Conservation (phyloP, 2,113 vertebrate species). For the Pyxicephalus adspersus region DNA sequence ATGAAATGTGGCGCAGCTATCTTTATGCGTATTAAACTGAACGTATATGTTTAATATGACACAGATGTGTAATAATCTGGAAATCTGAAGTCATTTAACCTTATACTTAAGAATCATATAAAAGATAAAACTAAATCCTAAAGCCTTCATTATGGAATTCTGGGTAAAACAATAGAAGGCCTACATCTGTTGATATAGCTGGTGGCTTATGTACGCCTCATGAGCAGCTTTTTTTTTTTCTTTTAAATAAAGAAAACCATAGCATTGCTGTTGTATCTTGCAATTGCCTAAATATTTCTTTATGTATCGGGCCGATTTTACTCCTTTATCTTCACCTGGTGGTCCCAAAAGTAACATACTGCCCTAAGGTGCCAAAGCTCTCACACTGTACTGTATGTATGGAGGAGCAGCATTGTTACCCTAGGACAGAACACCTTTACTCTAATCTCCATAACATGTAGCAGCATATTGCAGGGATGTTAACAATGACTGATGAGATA, state of each 20-base stretch:
- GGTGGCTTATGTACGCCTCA: slow-evolving; percentile 34
- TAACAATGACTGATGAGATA: no score
- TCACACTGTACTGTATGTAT: no score
- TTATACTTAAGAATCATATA: background rate
- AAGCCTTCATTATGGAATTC: slow-evolving; percentile 12
- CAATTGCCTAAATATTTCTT: background rate
- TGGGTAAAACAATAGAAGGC: slow-evolving; percentile 19
- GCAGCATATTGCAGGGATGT: no score
- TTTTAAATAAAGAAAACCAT: background rate
- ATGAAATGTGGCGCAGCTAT: slow-evolving; percentile 4
- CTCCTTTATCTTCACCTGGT: no score
- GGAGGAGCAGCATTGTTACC: no score
- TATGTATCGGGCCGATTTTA: no score
- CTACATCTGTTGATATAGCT: background rate
- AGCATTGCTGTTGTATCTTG: background rate
- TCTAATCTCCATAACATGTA: no score
- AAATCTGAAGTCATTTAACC: background rate
- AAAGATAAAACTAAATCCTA: background rate
- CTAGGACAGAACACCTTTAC: no score
- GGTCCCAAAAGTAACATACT: no score
- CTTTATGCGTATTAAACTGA: background rate
- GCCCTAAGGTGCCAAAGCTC: no score
- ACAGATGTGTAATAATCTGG: slow-evolving; percentile 15
- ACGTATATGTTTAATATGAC: background rate
- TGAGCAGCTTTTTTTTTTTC: slow-evolving; percentile 23